Percentiles rank a stretch among this genome's conserved stretches.
phyloP scores from a whole-genome alignment of 2,888 invertebrate genomes.

The Nemotelus pantherinus region DNA sequence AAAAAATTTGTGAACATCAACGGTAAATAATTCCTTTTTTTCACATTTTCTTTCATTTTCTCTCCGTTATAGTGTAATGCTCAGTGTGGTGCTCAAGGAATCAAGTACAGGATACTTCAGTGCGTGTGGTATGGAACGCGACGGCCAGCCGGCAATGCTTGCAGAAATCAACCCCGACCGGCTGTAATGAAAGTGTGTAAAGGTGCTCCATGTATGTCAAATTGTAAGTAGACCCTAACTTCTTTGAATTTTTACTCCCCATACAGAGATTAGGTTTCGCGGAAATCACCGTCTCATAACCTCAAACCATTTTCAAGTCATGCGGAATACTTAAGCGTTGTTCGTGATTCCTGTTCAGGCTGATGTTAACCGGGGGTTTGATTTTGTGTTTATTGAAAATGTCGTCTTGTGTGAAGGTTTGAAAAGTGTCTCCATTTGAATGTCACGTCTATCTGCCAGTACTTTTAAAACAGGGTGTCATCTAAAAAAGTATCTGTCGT shows the following conservation, averaged over 20 bases:
- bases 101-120: constrained; percentile 87
- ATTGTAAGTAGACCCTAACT: constrained; percentile 63
- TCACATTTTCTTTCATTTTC: neutral
- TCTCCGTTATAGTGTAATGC: constrained; percentile 79
- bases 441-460: no score
- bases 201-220: constrained; percentile 72
- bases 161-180: constrained; percentile 80
- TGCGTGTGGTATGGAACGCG: constrained; percentile 93
- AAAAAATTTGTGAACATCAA: neutral
- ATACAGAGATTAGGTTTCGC: no score
- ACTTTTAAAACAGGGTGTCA: no score
- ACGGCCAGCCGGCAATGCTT: constrained; percentile 85
- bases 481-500: no score
- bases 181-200: constrained; percentile 81
- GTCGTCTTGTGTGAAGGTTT: no score
- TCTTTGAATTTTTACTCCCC: no score
- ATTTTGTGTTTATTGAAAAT: no score
- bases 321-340: neutral
- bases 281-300: neutral
- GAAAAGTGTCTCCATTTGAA: no score
- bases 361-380: no score
- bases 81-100: constrained; percentile 82
- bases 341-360: no score
- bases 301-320: constrained; percentile 23
- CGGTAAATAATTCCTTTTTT: no score